These are phyloP conservation scores for Denticeps clupeoides DNA, from an alignment of 2,797 vertebrate genomes.

Conservation along the genomic window DNA sequence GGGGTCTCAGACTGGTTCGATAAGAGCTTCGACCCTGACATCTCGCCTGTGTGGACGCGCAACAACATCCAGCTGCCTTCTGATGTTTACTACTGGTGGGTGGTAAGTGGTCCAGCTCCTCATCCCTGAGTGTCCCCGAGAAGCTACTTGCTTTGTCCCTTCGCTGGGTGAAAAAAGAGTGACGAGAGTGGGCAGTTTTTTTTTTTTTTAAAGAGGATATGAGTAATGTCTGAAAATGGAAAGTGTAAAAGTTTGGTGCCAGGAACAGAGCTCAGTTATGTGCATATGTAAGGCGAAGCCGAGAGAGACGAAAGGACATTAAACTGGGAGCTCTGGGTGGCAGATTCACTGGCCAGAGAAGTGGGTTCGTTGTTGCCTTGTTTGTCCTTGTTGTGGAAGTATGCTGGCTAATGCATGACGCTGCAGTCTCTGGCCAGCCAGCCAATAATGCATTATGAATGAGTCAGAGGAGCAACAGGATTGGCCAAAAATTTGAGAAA, in stretches of 20 bases:
- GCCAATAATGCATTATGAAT: slow-evolving; percentile 4
- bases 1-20: slow-evolving; percentile 81
- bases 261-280: slow-evolving; percentile 8
- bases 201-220: slow-evolving; percentile 25
- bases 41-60: slow-evolving; percentile 87
- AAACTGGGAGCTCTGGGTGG: no score
- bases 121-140: no score
- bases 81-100: slow-evolving; percentile 97
- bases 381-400: no score
- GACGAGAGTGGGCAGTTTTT: neutral
- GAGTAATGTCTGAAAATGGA: slow-evolving; percentile 25
- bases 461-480: neutral
- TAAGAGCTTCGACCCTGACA: slow-evolving; percentile 71
- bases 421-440: neutral
- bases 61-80: slow-evolving; percentile 83
- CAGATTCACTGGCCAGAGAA: no score
- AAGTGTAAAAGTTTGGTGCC: slow-evolving; percentile 18
- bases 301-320: no score
- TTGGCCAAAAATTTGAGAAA: slow-evolving; percentile 1
- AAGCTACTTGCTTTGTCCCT: no score
- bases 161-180: no score
- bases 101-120: slow-evolving; percentile 69
- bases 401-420: neutral
- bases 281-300: no score
- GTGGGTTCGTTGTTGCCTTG: no score